phyloP scores from a whole-genome alignment of 2,797 vertebrate genomes.

The Myotis vivesi region DNA sequence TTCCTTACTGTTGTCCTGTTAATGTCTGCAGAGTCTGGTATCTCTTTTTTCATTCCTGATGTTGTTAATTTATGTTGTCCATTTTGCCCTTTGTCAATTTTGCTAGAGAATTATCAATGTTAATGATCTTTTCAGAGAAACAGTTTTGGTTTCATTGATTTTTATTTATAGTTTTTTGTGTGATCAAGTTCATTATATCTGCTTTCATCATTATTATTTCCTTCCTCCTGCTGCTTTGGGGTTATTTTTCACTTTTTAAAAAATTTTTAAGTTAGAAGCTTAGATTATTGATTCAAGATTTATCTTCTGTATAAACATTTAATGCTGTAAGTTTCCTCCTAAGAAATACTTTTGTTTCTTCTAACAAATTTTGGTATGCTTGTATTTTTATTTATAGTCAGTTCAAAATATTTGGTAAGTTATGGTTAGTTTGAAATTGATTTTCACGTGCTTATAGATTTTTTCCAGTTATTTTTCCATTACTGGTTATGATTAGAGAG shows the following conservation, averaged over 20 bases:
- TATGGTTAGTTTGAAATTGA: background rate
- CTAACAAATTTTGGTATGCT: background rate
- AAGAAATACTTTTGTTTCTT: background rate
- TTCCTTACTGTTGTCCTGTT: background rate
- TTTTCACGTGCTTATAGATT: background rate
- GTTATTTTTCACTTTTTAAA: background rate
- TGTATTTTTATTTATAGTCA: background rate
- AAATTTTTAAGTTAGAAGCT: background rate
- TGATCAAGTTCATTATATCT: background rate
- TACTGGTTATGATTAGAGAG: background rate
- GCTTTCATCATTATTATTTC: background rate
- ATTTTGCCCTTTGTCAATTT: background rate
- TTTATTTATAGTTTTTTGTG: background rate
- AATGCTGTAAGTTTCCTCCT: background rate
- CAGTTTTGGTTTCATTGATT: background rate
- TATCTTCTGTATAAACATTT: background rate
- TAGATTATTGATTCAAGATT: background rate
- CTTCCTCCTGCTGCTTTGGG: background rate
- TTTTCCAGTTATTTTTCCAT: slow-evolving; percentile 1
- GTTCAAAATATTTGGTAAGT: slow-evolving; percentile 32
- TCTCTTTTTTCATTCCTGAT: background rate
- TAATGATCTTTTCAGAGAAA: slow-evolving; percentile 3
- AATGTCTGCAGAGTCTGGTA: background rate
- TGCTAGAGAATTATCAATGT: background rate
- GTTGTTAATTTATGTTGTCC: background rate